Evolutionary conservation across 1,140 invertebrate genomes (phyloP), one percentile per base, ranked within the genome.

Genomic region (Ylistrum balloti): DNA sequence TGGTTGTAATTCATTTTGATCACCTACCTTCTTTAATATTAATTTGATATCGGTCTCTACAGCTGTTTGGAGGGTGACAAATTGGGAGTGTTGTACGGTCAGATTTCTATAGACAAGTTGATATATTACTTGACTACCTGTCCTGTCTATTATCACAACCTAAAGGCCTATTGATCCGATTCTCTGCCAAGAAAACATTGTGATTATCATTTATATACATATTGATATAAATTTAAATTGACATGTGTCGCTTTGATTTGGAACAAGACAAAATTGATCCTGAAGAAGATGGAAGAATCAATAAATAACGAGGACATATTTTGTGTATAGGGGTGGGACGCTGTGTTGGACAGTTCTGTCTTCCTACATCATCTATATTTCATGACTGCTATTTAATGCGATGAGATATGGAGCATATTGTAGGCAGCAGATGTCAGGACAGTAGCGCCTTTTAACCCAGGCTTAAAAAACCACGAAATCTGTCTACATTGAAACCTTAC

Each of bases 121-220:
- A 74, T 74, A 11, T 74, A 74, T 74, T 28, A 74, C 22, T n/a
- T 28, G 56, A 28, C 2, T 74, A 28, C 56, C 56, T 74, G 56
- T 74, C 0, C n/a, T 5, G 22, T n/a, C 5, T 17, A 74, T 74
- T 74, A 74, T 28, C 5, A 74, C 56, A 74, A 74, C n/a, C 22
- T n/a, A 28, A 74, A 74, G 22, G n/a, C 11, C 56, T 74, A 74
- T 74, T 74, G 56, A 74, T n/a, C 22, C 2, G n/a, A 74, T 28
- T 28, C 22, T 28, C 56, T n/a, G n/a, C 56, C 22, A 74, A 28
- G n/a, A 74, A 74, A 74, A 74, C 56, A 74, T 74, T 74, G 56
- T 74, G 56, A 74, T 74, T 74, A 74, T 74, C 56, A 74, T 74
- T 74, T 74, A 74, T 45, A 45, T 74, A 74, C 56, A 74, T 74